A percentile compares a stretch with the other conserved stretches of the same genome.
Conservation (phyloP, 2,797 vertebrate genomes). For the Pampus argenteus region DNA sequence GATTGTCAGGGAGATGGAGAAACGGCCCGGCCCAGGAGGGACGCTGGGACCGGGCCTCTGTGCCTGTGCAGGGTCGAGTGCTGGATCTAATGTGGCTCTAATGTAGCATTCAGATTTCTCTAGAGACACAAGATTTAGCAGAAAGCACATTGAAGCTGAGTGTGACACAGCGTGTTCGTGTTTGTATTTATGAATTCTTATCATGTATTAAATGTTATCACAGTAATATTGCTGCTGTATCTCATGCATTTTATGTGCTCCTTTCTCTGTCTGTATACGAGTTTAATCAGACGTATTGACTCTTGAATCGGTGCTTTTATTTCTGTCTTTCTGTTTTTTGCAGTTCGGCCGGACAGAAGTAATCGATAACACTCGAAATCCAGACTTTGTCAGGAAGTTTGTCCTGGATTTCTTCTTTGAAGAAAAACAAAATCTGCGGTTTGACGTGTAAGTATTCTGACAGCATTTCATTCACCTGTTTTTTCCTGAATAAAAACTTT, state of each 20-base stretch:
- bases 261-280: not conserved
- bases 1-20: conserved; percentile 78
- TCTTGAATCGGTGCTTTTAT: not conserved
- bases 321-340: conserved; percentile 14
- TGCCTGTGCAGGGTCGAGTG: not conserved
- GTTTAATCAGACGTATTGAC: conserved; percentile 29
- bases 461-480: not conserved
- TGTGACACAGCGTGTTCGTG: not conserved
- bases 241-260: conserved; percentile 9
- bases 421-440: conserved; percentile 97
- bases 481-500: conserved; percentile 11
- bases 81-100: conserved; percentile 23
- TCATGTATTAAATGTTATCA: conserved; percentile 8
- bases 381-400: conserved; percentile 97
- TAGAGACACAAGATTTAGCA: conserved; percentile 38
- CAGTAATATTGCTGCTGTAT: conserved; percentile 20
- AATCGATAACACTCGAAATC: conserved; percentile 96
- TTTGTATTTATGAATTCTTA: conserved; percentile 12
- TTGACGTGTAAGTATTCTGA: conserved; percentile 92
- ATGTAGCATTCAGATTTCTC: conserved; percentile 56
- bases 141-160: conserved; percentile 3
- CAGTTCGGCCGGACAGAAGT: conserved; percentile 97
- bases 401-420: conserved; percentile 98
- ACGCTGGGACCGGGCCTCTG: conserved; percentile 34
- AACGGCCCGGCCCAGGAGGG: conserved; percentile 37